Base-by-base conservation (phyloP, 2,888 invertebrate genomes). In the Phalera bucephala region DNA sequence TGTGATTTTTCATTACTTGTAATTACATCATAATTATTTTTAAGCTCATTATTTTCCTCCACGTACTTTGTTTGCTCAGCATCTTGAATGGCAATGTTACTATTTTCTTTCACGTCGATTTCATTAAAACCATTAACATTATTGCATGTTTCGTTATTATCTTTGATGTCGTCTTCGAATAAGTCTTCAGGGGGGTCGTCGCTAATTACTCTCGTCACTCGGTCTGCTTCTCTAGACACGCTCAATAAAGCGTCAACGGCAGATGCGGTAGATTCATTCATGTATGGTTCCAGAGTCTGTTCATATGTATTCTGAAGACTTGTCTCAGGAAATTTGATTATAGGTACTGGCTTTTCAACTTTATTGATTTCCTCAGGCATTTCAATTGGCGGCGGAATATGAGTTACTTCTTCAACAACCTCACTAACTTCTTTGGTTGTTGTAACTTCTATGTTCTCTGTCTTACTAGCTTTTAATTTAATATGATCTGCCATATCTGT, bases 231-330 rank as follows among this genome's bases (percentile, higher is more conserved):
- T 46, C 86, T 69, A 2, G 88, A 87, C 1, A 87, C 88, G 55
- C 85, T 86, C 31, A 88, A 55, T 38, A 88, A 72, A 25, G 86
- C 86, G 45, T 88, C 88, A n/a, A 89, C 88, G 9, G 88, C 88
- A 0, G 85, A 86, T 9, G 85, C 85, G 13, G 87, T 86, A 10
- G 85, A 74, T 58, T 85, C 83, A 56, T 77, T 86, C 78, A 86
- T 78, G 40, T 62, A 80, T 3, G 73, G 66, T 43, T 72, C 55
- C 29, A 56, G 48, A 27, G 54, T 15, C 42, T 61, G 55, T 19
- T 68, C 56, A 30, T 52, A 55, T 8, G 56, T 31, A 40, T 66
- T 67, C 13, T 60, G 46, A 15, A 52, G 17, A 29, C 28, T 37
- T 1, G 44, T 34, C 36, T 65, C 60, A 12, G 54, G 33, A 5